Conservation (phyloP, 1,140 invertebrate genomes). For the Carposina sasakii region DNA sequence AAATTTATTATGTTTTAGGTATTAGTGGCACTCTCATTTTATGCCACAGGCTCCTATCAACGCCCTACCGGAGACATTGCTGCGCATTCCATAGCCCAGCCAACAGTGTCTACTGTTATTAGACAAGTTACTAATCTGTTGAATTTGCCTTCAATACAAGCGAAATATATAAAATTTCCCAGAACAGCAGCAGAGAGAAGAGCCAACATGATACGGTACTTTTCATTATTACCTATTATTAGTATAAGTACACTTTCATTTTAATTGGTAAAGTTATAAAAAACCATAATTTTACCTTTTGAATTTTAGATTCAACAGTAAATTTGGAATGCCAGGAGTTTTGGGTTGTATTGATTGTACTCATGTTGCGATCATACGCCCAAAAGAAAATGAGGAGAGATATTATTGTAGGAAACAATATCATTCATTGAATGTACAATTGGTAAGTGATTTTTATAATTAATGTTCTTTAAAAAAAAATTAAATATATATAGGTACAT, state of each 20-base stretch:
- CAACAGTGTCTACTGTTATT: conserved; percentile 6
- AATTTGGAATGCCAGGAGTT: conserved; percentile 15
- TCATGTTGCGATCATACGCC: conserved; percentile 16
- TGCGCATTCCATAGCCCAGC: conserved; percentile 13
- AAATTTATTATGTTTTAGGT: too few relatives aligned
- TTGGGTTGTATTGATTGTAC: conserved; percentile 23
- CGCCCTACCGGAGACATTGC: conserved; percentile 10
- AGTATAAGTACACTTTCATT: too few relatives aligned
- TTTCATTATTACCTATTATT: too few relatives aligned
- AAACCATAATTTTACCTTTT: too few relatives aligned
- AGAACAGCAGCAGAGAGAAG: too few relatives aligned
- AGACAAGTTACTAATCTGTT: conserved; percentile 3
- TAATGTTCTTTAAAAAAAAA: background rate
- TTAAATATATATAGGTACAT: background rate
- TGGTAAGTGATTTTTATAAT: conserved; percentile 12
- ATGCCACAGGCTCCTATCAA: conserved; percentile 15
- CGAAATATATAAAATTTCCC: conserved; percentile 13
- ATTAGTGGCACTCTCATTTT: conserved; percentile 13
- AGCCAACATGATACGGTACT: too few relatives aligned
- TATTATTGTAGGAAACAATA: conserved; percentile 12
- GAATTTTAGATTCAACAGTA: conserved; percentile 16
- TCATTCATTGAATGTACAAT: conserved; percentile 17
- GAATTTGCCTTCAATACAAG: background rate
- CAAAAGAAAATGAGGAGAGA: conserved; percentile 6
- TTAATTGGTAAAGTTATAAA: too few relatives aligned